Conservation (phyloP, 2,113 vertebrate genomes). For the Ornithorhynchus anatinus region DNA sequence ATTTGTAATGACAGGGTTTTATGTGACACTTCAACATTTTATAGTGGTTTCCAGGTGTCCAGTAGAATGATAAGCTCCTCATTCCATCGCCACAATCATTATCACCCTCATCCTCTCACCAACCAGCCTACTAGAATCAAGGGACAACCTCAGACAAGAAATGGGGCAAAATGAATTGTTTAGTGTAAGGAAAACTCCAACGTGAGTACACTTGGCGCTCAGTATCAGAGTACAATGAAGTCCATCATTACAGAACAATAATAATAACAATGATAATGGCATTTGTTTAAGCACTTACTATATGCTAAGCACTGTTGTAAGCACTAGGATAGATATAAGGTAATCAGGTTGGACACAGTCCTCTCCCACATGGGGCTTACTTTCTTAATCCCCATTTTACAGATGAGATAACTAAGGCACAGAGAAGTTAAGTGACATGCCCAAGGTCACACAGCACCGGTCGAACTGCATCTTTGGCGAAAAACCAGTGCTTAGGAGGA, state of each 20-base stretch:
- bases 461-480: too few species aligned
- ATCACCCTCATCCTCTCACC: not conserved
- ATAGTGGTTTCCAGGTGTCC: not conserved
- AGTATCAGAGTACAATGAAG: not conserved
- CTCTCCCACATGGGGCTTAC: too few species aligned
- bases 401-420: too few species aligned
- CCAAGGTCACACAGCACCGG: too few species aligned
- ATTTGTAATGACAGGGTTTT: slow-evolving; percentile 16
- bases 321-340: too few species aligned
- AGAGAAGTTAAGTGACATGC: too few species aligned
- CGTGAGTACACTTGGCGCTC: not conserved
- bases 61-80: not conserved
- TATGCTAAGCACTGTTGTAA: too few species aligned
- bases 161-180: not conserved
- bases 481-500: too few species aligned
- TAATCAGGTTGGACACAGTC: too few species aligned
- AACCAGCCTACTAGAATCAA: slow-evolving; percentile 2
- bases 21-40: not conserved
- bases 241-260: not conserved
- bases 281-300: too few species aligned
- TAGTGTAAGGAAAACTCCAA: slow-evolving; percentile 22
- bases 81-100: not conserved
- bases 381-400: too few species aligned
- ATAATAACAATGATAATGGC: not conserved
- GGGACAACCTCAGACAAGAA: not conserved